Evolutionary conservation across 2,113 vertebrate species (phyloP), one percentile per base, ranked within the genome.

Genomic region (Engystomops pustulosus): DNA sequence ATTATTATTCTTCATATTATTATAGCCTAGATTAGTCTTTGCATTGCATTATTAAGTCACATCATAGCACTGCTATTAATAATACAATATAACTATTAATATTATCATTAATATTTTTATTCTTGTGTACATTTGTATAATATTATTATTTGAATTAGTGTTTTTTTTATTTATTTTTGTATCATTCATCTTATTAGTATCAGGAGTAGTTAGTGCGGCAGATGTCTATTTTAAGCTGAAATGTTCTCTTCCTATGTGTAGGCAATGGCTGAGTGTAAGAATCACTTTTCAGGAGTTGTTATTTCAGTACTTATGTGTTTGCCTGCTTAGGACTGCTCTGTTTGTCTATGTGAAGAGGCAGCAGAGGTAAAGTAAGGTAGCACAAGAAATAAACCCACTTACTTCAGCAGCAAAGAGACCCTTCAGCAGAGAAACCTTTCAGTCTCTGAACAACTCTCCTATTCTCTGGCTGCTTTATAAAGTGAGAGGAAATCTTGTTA

Each of bases 321-420:
- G 14, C 38, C n/a, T 5, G 62, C 14, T 80, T 49, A 18, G 7
- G 6, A 49, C 60, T 45, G 44, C 12, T 44, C 30, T 44, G 53
- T 80, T 91, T 91, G 88, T 81, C 80, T 81, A 38, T 82, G 89
- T 93, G 90, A 82, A 87, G 87, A 87, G 89, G 91, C 91, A 92
- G 88, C 87, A 90, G 89, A 91, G 87, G 88, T 87, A 89, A 94
- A 95, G 92, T 94, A 93, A 94, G 90, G 93, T 90, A 90, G 93
- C 92, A 89, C 51, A 89, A 84, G 91, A 85, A 91, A 92, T 91
- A 71, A 69, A 71, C 87, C 93, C 90, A 90, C 91, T 93, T 88
- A 91, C 92, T 95, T 92, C 92, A 87, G 90, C 91, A 91, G 88
- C 90, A 88, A 93, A 94, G 95, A 90, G 92, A 92, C 91, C 93